Evolutionary conservation across 64 coral and sea anemone species (phyloP), one percentile per base, ranked within the genome.

Genomic region (Montipora capricornis): DNA sequence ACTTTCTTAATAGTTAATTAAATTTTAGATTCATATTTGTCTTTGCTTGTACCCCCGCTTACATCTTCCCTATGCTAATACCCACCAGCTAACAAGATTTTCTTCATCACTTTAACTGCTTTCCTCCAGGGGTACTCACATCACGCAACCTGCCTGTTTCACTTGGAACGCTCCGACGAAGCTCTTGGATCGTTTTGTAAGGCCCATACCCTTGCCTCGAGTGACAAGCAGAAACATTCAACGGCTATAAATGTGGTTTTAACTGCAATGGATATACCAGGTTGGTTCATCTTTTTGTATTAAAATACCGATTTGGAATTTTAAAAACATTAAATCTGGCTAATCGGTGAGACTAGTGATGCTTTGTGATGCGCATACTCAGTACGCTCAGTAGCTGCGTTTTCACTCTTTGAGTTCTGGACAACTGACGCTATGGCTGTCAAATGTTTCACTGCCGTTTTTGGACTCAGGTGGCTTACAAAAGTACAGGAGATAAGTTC

Each of bases 61-160:
- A 37, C 29, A 37, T 37, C 29, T 37, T 37, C 29, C 29, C 29
- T 55, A 2, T 55, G 9, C 9, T 10, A 55, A 4, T 55, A 55
- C 9, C 9, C 52, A 55, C 52, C 52, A 1, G 29, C 29, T 37
- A 37, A 37, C 29, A 37, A 37, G 29, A 37, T 37, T 37, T 29
- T 29, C 29, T 29, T 29, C 29, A 29, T 29, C 29, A 29, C 29
- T 29, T 29, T 29, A 29, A 29, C 29, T 37, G 29, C 29, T 92
- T 67, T 76, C 81, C 3, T 71, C 3, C 59, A 88, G 92, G 92
- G 84, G 5, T 59, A 88, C 26, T 92, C n/a, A 50, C 90, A 71
- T 44, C 45, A 74, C 2, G 84, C 84, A 37, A 80, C 60, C 0
- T 84, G 92, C 75, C 78, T 93, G 2, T 3, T 46, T 71, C 9